These are phyloP conservation scores for Argya squamiceps DNA, from an alignment of 2,797 vertebrate species.

Conservation along the genomic window DNA sequence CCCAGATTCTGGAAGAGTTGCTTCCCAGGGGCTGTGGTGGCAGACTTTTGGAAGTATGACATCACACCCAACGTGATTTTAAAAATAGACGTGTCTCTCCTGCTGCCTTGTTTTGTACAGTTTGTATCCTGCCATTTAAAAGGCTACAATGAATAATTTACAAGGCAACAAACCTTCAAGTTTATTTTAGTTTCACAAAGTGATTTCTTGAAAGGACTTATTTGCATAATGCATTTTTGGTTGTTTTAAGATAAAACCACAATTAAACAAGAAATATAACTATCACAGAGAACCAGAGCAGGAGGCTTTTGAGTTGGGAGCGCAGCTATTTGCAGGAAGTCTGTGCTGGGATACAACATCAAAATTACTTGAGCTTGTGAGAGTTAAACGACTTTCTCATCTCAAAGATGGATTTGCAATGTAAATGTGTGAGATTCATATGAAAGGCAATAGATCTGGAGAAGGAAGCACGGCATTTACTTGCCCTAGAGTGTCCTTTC, in stretches of 20 bases:
- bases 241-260: slow-evolving; percentile 59
- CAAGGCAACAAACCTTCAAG: slow-evolving; percentile 2
- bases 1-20: neutral
- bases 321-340: neutral
- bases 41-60: neutral
- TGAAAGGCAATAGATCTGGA: neutral
- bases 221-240: slow-evolving; percentile 55
- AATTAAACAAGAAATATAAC: slow-evolving; percentile 1
- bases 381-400: neutral
- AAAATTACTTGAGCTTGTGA: neutral
- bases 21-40: neutral
- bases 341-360: neutral
- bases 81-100: neutral
- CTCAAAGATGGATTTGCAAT: slow-evolving; percentile 12
- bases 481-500: neutral
- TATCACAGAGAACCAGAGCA: slow-evolving; percentile 1
- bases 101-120: neutral
- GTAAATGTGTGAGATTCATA: neutral
- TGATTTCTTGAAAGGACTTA: slow-evolving; percentile 34
- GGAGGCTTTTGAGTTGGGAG: neutral
- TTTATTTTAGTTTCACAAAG: slow-evolving; percentile 51
- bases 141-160: slow-evolving; percentile 6
- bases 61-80: neutral
- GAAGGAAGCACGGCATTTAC: neutral
- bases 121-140: neutral